Percentiles rank a stretch among this genome's conserved stretches.
These are phyloP conservation scores for Cerceris rybyensis DNA, from an alignment of 2,888 invertebrate genomes.

Conservation along the genomic window DNA sequence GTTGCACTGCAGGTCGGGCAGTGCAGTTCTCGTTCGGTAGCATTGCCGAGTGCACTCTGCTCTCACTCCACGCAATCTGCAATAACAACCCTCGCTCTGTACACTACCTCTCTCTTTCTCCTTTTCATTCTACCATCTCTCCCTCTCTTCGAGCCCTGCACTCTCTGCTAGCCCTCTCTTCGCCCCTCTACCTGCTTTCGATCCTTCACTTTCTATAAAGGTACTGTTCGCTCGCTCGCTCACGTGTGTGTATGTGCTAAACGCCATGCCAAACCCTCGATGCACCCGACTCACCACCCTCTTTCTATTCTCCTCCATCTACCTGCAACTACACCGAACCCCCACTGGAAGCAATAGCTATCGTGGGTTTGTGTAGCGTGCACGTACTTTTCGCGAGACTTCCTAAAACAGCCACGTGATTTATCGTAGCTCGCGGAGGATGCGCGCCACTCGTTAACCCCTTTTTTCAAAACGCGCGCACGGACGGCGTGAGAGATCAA, in stretches of 20 bases:
- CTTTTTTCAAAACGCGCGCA: constrained; percentile 18
- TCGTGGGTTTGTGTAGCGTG: constrained; percentile 46
- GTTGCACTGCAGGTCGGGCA: constrained; percentile 64
- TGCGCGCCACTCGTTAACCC: constrained; percentile 48
- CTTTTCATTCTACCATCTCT: constrained; percentile 8
- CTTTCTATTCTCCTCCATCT: constrained; percentile 63
- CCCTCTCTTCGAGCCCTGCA: constrained; percentile 22
- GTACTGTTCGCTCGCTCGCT: constrained; percentile 55
- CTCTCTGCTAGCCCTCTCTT: constrained; percentile 15
- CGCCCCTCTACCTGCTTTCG: constrained; percentile 24
- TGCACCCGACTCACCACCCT: constrained; percentile 55
- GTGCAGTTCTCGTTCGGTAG: constrained; percentile 67
- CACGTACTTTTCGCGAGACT: constrained; percentile 54
- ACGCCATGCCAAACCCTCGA: constrained; percentile 63
- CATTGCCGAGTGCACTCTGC: constrained; percentile 75
- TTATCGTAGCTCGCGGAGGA: constrained; percentile 53
- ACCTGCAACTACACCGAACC: constrained; percentile 55
- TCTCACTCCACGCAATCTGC: constrained; percentile 77
- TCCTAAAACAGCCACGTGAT: constrained; percentile 61
- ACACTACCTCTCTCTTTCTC: constrained; percentile 41
- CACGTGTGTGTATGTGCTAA: constrained; percentile 60
- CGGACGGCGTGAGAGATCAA: constrained; percentile 14
- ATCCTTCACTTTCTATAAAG: constrained; percentile 70
- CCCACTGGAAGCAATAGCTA: constrained; percentile 54
- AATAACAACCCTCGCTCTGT: constrained; percentile 77